Percentiles rank a stretch among this genome's conserved stretches.
Conservation (phyloP, 2,797 vertebrate genomes). For the Macropodus opercularis region DNA sequence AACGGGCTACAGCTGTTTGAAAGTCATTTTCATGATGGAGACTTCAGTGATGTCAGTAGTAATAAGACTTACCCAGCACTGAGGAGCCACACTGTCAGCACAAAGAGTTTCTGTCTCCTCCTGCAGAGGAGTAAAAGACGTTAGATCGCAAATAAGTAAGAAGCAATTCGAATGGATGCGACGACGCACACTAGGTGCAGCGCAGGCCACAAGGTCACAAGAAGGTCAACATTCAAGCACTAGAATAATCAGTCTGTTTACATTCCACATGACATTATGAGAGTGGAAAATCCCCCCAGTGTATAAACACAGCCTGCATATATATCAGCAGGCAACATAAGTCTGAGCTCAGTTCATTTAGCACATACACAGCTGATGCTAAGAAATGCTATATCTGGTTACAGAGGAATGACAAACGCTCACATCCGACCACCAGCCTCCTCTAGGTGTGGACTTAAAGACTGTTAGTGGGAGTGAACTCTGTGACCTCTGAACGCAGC, state of each 20-base stretch:
- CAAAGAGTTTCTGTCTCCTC: conserved; percentile 46
- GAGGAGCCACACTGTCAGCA: conserved; percentile 33
- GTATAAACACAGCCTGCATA: conserved; percentile 31
- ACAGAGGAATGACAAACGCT: conserved; percentile 48
- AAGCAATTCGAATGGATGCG: neutral
- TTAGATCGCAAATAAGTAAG: neutral
- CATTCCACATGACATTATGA: conserved; percentile 38
- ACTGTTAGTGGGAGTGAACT: conserved; percentile 20
- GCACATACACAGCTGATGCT: conserved; percentile 40
- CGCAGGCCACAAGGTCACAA: conserved; percentile 4
- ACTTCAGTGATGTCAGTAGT: conserved; percentile 2
- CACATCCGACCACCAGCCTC: conserved; percentile 12
- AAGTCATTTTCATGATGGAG: conserved; percentile 17
- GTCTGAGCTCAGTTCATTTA: conserved; percentile 43
- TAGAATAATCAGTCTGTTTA: conserved; percentile 46
- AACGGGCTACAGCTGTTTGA: conserved; percentile 32
- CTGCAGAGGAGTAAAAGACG: conserved; percentile 45
- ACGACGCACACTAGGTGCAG: neutral
- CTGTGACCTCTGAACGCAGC: conserved; percentile 20
- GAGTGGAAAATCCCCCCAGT: conserved; percentile 8
- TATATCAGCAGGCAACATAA: conserved; percentile 37
- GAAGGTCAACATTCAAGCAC: conserved; percentile 23
- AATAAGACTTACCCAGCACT: conserved; percentile 78
- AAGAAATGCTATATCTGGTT: conserved; percentile 57
- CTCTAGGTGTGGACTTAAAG: neutral